These are phyloP conservation scores for Apodemia zela DNA, from an alignment of 2,888 invertebrate species.

Conservation along the genomic window DNA sequence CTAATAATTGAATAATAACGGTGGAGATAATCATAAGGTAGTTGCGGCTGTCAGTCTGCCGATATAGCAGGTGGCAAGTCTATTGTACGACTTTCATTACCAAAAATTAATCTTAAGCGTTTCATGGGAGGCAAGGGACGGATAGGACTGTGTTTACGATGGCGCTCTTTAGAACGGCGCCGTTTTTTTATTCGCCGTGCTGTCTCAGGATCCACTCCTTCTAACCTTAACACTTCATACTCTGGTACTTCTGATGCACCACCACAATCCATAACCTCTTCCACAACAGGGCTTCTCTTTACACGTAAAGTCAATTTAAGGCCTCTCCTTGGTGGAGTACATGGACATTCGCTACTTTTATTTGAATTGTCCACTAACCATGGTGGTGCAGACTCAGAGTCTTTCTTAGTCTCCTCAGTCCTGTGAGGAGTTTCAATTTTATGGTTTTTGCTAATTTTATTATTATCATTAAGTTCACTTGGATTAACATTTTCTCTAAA, in stretches of 20 bases:
- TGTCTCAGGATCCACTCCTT: constrained; percentile 84
- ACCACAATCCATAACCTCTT: constrained; percentile 87
- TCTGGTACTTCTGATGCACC: constrained; percentile 89
- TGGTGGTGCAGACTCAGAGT: constrained; percentile 58
- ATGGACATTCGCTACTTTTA: constrained; percentile 72
- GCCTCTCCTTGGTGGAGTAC: constrained; percentile 81
- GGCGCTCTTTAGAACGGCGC: constrained; percentile 70
- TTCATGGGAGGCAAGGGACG: constrained; percentile 88
- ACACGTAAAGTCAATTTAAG: constrained; percentile 91
- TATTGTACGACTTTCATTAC: constrained; percentile 93
- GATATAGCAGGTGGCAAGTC: constrained; percentile 89
- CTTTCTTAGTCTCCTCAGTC: constrained; percentile 62
- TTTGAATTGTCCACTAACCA: constrained; percentile 71
- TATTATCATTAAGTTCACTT: constrained; percentile 61
- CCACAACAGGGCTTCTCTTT: constrained; percentile 92
- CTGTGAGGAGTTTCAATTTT: constrained; percentile 58
- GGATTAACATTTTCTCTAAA: constrained; percentile 77
- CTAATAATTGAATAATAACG: constrained; percentile 76
- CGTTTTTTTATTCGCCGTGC: constrained; percentile 80
- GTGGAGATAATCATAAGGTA: constrained; percentile 71
- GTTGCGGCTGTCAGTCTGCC: constrained; percentile 77
- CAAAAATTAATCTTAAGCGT: constrained; percentile 91
- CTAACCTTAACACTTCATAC: constrained; percentile 91
- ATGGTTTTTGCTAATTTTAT: constrained; percentile 59
- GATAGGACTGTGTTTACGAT: constrained; percentile 74